Base-by-base conservation (phyloP, 2,113 vertebrate species). In the Stigmatopora argus region DNA sequence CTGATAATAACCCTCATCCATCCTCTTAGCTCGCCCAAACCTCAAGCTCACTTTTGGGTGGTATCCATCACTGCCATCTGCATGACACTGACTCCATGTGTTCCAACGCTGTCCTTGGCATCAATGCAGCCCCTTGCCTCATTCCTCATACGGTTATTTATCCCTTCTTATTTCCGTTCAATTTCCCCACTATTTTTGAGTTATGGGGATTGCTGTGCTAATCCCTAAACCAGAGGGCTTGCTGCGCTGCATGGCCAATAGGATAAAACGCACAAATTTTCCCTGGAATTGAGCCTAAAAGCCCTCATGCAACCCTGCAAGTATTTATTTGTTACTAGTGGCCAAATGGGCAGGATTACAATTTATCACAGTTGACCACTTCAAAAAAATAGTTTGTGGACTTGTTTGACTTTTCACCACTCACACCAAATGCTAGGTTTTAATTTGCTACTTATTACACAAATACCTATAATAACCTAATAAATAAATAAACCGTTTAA, bases 11-110 rank as follows among this genome's bases (percentile, higher is more conserved):
- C 80, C 59, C 58, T 73, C 64, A 72, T 71, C 72, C 76, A 75
- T 78, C 67, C 70, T 73, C 56, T 14, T 51, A 52, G 46, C 64
- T 15, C 13, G 73, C 67, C 72, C 70, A 71, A 75, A 56, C 80
- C 66, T 79, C 70, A 48, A 78, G 78, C 74, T 70, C 72, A 78
- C 69, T 75, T 80, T 80, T 81, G 77, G 73, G 83, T 75, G 77
- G 71, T 73, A 81, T 86, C 82, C 84, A 83, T 82, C 80, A 77
- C 71, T 70, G 74, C 77, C 78, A 80, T 80, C 75, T 83, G 77
- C 75, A 61, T 77, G 31, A 48, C 67, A 60, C 65, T 14, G 63
- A 67, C 74, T 65, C 63, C 60, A 70, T 57, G 77, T 70, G 69
- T 73, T 78, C 77, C 71, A 83, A 57, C 51, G 31, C 69, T 35